Evolutionary conservation across 2,888 invertebrate genomes (phyloP).

Genomic region (Herminia tarsipennalis): DNA sequence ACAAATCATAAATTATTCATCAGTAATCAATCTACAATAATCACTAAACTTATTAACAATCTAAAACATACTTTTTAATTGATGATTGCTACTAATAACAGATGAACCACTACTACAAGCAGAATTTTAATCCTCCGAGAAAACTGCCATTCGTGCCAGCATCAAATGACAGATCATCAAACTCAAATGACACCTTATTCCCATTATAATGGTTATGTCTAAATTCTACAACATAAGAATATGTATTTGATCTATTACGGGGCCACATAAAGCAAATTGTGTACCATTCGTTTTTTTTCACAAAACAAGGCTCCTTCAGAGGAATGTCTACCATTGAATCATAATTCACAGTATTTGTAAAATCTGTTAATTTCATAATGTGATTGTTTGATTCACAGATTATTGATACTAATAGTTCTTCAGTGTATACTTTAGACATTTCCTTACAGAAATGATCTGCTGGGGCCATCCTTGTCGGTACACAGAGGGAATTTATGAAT

Average conservation of each 20-base stretch:
- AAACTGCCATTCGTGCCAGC: conserved; percentile 71
- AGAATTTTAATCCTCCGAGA: conserved; percentile 75
- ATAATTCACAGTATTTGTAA: conserved; percentile 71
- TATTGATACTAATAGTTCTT: conserved; percentile 71
- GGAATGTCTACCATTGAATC: conserved; percentile 74
- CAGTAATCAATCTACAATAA: too few relatives aligned
- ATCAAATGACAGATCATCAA: conserved; percentile 68
- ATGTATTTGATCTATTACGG: conserved; percentile 55
- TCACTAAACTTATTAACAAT: not conserved
- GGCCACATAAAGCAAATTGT: conserved; percentile 77
- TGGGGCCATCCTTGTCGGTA: conserved; percentile 77
- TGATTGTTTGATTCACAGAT: conserved; percentile 67
- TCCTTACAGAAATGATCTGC: conserved; percentile 66
- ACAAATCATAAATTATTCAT: too few relatives aligned
- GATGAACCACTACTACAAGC: conserved; percentile 52
- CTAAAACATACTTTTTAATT: not conserved
- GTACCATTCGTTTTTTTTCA: conserved; percentile 77
- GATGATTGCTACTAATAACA: not conserved
- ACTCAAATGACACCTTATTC: conserved; percentile 70
- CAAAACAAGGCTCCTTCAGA: conserved; percentile 71
- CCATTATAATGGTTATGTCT: conserved; percentile 65
- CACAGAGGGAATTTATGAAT: conserved; percentile 74
- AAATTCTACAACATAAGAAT: conserved; percentile 73
- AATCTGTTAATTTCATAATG: conserved; percentile 65
- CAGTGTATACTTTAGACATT: conserved; percentile 65